A percentile compares a stretch with the other conserved stretches of the same genome.
Evolutionary conservation across 92 coral and sea anemone species (phyloP).

Genomic region (Micromussa lordhowensis): DNA sequence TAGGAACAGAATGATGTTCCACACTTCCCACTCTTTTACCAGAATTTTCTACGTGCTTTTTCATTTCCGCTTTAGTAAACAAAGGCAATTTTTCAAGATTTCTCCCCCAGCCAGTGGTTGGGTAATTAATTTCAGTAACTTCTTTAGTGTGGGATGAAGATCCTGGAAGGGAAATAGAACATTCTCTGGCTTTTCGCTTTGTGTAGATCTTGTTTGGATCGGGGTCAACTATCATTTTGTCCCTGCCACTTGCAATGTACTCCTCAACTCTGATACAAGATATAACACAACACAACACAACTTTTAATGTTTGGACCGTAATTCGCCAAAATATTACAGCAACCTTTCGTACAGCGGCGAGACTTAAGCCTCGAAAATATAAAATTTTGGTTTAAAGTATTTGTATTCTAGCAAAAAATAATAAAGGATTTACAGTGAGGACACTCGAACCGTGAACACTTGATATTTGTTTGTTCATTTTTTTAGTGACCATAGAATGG

Average conservation of each 20-base stretch:
- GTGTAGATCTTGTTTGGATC: too few relatives aligned
- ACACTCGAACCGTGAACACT: too few relatives aligned
- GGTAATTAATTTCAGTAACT: background rate
- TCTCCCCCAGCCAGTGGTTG: constrained; percentile 7
- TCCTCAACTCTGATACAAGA: background rate
- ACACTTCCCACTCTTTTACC: constrained; percentile 40
- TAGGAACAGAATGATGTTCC: constrained; percentile 31
- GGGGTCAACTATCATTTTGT: background rate
- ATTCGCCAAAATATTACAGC: too few relatives aligned
- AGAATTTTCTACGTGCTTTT: constrained; percentile 31
- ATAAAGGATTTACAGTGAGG: background rate
- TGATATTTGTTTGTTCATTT: too few relatives aligned
- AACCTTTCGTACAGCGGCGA: too few relatives aligned
- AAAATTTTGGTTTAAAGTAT: background rate
- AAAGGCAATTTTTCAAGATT: constrained; percentile 9
- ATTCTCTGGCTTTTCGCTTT: too few relatives aligned
- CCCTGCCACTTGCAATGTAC: too few relatives aligned
- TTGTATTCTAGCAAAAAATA: background rate
- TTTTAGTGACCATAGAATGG: too few relatives aligned
- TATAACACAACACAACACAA: background rate
- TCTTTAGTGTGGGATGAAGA: too few relatives aligned
- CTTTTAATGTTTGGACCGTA: too few relatives aligned
- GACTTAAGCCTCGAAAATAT: too few relatives aligned
- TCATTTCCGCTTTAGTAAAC: constrained; percentile 11
- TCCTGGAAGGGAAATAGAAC: too few relatives aligned